Evolutionary conservation across 1,140 invertebrate species (phyloP), one percentile per base, ranked within the genome.

Genomic region (Hyles vespertilio): DNA sequence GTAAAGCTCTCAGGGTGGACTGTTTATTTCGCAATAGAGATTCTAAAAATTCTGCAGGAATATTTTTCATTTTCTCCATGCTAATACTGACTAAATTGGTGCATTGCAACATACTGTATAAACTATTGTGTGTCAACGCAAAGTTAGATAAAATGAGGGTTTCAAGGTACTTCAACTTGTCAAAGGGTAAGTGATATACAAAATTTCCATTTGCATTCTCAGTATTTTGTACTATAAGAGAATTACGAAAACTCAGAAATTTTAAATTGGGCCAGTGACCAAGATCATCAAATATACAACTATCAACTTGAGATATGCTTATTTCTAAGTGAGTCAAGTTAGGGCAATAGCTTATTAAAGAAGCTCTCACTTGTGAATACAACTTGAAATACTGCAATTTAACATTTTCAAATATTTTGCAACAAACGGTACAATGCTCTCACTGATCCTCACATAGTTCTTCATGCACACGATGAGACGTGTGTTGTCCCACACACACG

Each of bases 21-120:
- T 85, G 78, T 72, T 89, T 89, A 4, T 77, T 88, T 56, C 66
- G 69, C 36, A 90, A 66, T 47, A 90, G 77, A 60, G 81, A 80
- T 71, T 89, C 87, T 32, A 90, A 70, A 58, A 90, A 90, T 51
- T 85, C 80, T 46, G 80, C 77, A 7, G 89, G 89, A 56, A 90
- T 89, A 73, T 90, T 90, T 65, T 89, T 90, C 89, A 90, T 90
- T 65, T 90, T 90, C 51, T 90, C 89, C 80, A 90, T 90, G 61
- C 84, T 90, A 67, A 90, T 87, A 68, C 83, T 85, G 55, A 82
- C 80, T 70, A 90, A 81, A 74, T 88, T 72, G 5, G 71, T 68
- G 71, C 89, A 90, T 34, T 82, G 76, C 52, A 90, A 69, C 89
- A 90, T 90, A 50, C 80, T 83, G 53, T 89, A 84, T 10, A 90